phyloP scores from a whole-genome alignment of 2,888 invertebrate genomes.

The Crematogaster levior region DNA sequence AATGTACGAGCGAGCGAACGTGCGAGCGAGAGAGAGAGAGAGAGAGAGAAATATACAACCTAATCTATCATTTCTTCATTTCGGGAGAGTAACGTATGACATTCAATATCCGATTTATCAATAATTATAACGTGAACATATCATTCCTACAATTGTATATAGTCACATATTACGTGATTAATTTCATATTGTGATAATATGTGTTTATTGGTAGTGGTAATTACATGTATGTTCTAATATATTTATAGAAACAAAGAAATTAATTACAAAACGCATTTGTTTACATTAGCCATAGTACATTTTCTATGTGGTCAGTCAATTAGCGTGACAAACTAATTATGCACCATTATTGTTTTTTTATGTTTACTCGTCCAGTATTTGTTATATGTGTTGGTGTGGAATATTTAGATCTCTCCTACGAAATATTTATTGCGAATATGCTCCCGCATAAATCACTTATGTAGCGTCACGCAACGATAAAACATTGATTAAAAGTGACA shows the following conservation, averaged over 20 bases:
- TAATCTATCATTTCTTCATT: background rate
- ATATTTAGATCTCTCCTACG: background rate
- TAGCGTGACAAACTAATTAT: conserved; percentile 14
- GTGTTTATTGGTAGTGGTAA: background rate
- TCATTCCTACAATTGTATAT: background rate
- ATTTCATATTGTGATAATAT: conserved; percentile 33
- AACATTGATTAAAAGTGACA: background rate
- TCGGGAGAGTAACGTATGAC: background rate
- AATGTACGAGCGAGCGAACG: too few species aligned
- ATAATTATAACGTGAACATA: background rate
- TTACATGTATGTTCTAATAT: conserved; percentile 14
- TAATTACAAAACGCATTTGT: conserved; percentile 21
- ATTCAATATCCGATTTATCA: background rate
- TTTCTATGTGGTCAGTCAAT: conserved; percentile 22
- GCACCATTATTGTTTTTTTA: conserved; percentile 6
- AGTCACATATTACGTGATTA: conserved; percentile 23
- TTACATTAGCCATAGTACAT: background rate
- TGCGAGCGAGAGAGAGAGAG: too few species aligned
- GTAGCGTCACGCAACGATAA: background rate
- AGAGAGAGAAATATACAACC: background rate
- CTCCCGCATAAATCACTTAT: too few species aligned
- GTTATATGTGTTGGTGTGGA: background rate
- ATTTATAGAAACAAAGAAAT: conserved; percentile 19
- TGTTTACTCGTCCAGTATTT: background rate
- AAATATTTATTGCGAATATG: background rate